Evolutionary conservation across 2,888 invertebrate genomes (phyloP).

Genomic region (Acrobasis suavella): DNA sequence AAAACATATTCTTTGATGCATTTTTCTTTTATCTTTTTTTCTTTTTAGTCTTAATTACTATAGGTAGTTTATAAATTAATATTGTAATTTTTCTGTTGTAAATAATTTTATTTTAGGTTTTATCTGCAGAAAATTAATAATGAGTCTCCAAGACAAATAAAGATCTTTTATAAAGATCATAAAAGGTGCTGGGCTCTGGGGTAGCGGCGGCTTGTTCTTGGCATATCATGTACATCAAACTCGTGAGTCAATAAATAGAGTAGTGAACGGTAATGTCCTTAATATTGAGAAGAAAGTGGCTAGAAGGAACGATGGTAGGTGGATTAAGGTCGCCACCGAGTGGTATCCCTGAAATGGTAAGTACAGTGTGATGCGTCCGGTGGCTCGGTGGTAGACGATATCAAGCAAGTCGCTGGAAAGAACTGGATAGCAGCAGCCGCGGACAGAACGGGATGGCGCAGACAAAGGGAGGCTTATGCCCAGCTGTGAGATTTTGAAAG

Average conservation of each 20-base stretch:
- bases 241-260: constrained; percentile 47
- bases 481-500: not conserved
- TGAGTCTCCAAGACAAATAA: constrained; percentile 60
- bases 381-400: too few species aligned
- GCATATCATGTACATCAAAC: constrained; percentile 61
- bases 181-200: constrained; percentile 50
- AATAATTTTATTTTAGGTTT: not conserved
- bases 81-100: too few species aligned
- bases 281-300: constrained; percentile 68
- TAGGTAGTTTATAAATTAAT: too few species aligned
- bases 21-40: too few species aligned
- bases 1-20: too few species aligned
- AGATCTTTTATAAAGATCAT: constrained; percentile 53
- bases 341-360: too few species aligned
- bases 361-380: too few species aligned
- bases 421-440: not conserved
- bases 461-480: not conserved
- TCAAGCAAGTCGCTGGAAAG: not conserved
- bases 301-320: too few species aligned
- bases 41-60: too few species aligned
- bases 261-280: constrained; percentile 66
- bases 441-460: not conserved
- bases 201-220: constrained; percentile 51
- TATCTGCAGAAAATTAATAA: constrained; percentile 29
- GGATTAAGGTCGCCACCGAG: too few species aligned